A percentile compares a stretch with the other conserved stretches of the same genome.
These are phyloP conservation scores for Crocidura indochinensis DNA, from an alignment of 2,797 vertebrate genomes.

Conservation along the genomic window DNA sequence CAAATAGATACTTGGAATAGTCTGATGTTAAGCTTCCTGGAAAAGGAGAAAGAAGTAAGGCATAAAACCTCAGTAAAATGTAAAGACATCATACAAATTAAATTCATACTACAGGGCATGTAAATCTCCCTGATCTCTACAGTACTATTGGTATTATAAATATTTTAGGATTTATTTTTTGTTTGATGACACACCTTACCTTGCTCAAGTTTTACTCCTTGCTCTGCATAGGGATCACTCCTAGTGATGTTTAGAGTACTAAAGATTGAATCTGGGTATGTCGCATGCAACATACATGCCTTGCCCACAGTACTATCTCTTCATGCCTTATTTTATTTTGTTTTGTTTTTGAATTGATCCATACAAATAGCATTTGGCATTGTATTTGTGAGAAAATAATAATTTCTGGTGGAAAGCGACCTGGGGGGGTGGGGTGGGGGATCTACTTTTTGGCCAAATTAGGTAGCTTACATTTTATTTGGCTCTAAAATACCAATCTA, in stretches of 20 bases:
- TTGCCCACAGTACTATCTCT: no score
- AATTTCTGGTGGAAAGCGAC: constrained; percentile 63
- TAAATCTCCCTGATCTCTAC: constrained; percentile 39
- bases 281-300: no score
- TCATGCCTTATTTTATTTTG: no score
- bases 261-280: no score
- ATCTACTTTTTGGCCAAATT: constrained; percentile 55
- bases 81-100: constrained; percentile 14
- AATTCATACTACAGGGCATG: constrained; percentile 41
- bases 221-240: no score
- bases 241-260: no score
- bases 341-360: constrained; percentile 50
- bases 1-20: constrained; percentile 46
- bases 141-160: constrained; percentile 35
- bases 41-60: background rate
- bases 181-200: no score
- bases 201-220: no score
- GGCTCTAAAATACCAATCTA: constrained; percentile 65
- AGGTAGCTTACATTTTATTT: constrained; percentile 60
- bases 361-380: constrained; percentile 50
- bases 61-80: constrained; percentile 10
- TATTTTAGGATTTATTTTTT: constrained; percentile 25
- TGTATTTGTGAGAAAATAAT: constrained; percentile 33
- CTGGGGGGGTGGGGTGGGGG: background rate
- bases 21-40: constrained; percentile 9